phyloP scores from a whole-genome alignment of 2,113 vertebrate genomes.

The Oxygymnocypris stewartii region DNA sequence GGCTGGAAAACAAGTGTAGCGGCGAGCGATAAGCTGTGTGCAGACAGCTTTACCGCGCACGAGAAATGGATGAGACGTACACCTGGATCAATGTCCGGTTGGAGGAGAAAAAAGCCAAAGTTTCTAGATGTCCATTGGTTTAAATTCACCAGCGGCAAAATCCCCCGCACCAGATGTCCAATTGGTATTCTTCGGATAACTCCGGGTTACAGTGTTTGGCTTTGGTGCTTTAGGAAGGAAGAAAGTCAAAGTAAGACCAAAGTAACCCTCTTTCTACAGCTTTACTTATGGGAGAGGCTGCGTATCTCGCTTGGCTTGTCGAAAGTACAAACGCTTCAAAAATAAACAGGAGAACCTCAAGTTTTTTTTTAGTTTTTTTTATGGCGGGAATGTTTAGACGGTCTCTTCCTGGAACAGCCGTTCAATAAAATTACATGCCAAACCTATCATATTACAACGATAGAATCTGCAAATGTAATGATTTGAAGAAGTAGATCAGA shows the following conservation, averaged over 20 bases:
- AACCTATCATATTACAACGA: constrained; percentile 57
- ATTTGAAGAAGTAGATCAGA: constrained; percentile 57
- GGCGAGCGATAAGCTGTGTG: constrained; percentile 84
- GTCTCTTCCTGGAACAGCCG: constrained; percentile 53
- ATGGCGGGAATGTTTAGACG: constrained; percentile 37
- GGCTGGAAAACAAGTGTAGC: constrained; percentile 85
- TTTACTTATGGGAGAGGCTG: constrained; percentile 44
- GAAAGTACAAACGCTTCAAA: constrained; percentile 49
- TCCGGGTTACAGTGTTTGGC: constrained; percentile 51
- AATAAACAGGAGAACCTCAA: constrained; percentile 34
- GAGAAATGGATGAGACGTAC: constrained; percentile 65
- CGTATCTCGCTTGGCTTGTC: constrained; percentile 45
- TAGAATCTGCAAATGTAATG: constrained; percentile 62
- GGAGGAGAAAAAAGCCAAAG: constrained; percentile 74
- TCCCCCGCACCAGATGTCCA: constrained; percentile 55
- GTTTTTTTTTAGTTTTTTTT: background rate
- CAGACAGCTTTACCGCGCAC: constrained; percentile 82
- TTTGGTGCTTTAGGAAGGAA: constrained; percentile 54
- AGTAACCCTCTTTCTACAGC: constrained; percentile 35
- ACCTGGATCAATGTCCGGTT: constrained; percentile 80
- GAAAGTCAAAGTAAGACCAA: constrained; percentile 46
- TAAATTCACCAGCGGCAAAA: constrained; percentile 75
- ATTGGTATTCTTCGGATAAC: constrained; percentile 53
- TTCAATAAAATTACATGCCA: constrained; percentile 60
- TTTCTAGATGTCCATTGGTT: constrained; percentile 72